These are phyloP conservation scores for Boloria euphrosyne DNA, from an alignment of 2,888 invertebrate species.

Conservation along the genomic window DNA sequence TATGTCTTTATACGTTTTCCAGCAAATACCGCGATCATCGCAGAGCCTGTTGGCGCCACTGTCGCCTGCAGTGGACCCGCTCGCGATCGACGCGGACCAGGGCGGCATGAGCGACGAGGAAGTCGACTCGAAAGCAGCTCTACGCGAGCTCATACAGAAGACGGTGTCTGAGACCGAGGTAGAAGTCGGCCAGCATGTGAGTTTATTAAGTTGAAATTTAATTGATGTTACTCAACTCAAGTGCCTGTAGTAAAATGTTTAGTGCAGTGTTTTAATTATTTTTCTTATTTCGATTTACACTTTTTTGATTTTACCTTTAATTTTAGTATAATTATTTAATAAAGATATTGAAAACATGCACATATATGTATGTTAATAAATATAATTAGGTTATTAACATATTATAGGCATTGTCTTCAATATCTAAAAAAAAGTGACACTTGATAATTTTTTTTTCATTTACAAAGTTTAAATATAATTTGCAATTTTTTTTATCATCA, in stretches of 20 bases:
- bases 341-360: too few species aligned
- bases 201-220: conserved; percentile 11
- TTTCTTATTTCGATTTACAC: too few species aligned
- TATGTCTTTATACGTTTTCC: conserved; percentile 3
- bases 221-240: too few species aligned
- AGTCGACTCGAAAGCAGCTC: conserved; percentile 47
- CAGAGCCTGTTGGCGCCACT: conserved; percentile 69
- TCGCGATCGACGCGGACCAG: neutral
- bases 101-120: conserved; percentile 26
- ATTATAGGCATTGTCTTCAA: too few species aligned
- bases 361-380: too few species aligned
- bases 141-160: conserved; percentile 52
- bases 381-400: too few species aligned
- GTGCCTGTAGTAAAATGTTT: too few species aligned
- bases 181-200: conserved; percentile 44
- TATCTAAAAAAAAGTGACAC: too few species aligned
- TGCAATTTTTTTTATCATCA: neutral
- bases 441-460: too few species aligned
- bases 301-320: too few species aligned
- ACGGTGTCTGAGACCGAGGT: conserved; percentile 43
- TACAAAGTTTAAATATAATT: neutral
- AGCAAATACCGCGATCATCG: conserved; percentile 53
- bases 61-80: conserved; percentile 40
- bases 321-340: too few species aligned
- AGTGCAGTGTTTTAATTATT: too few species aligned